Evolutionary conservation across 2,888 invertebrate genomes (phyloP), one percentile per base, ranked within the genome.

Genomic region (Drepanosiphum platanoidis): DNA sequence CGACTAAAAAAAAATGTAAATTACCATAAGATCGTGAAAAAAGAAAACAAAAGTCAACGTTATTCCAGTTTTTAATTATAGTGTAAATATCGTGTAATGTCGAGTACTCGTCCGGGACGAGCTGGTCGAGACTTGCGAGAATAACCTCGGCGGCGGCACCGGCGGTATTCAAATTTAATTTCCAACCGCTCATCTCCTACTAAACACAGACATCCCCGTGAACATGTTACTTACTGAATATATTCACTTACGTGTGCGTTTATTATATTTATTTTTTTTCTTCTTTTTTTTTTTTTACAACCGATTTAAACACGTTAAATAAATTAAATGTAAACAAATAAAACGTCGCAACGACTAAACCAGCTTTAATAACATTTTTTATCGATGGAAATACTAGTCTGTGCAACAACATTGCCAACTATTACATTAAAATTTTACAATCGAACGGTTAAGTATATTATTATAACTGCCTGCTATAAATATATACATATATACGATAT

Each of bases 261-360:
- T n/a, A n/a, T n/a, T n/a, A 1, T 7, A 7, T 52, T 18, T 5
- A 22, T 70, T 70, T 15, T 3, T 13, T 39, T 42, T 30, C 39
- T 46, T 52, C n/a, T n/a, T 68, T 68, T 3, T 68, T 42, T 30
- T 42, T 46, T 52, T 74, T 75, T 58, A 34, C 32, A n/a, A n/a
- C 7, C 15, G 13, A 58, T 5, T 34, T n/a, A 15, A 75, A 52
- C 36, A 75, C 34, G 11, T 15, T 3, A 18, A 42, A 9, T 46
- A 18, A 46, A 46, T 46, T 42, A 9, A 18, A 30, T 15, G 22
- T 30, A 46, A 72, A 72, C 18, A 42, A 46, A 30, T 30, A 46
- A 46, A 18, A 30, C 30, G 46, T 74, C 5, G 18, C 15, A 0
- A 42, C 42, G 0, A 42, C 42, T 42, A 42, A 72, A 72, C 8